phyloP scores from a whole-genome alignment of 2,113 vertebrate species.

The Sander vitreus region DNA sequence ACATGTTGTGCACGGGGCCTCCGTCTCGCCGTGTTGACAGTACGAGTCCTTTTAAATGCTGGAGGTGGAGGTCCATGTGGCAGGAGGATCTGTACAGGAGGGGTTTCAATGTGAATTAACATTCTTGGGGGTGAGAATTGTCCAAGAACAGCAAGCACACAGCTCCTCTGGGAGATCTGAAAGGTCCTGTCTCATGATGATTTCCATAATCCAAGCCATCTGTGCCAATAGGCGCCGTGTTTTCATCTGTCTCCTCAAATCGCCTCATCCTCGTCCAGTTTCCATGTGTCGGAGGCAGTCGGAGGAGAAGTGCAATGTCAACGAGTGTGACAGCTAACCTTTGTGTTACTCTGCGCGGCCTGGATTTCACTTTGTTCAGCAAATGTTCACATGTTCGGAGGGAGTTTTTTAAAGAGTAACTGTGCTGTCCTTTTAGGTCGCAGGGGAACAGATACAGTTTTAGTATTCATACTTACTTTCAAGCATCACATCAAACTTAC shows the following conservation, averaged over 20 bases:
- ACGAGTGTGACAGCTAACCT: slow-evolving; percentile 46
- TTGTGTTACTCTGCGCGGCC: neutral
- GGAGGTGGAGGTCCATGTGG: slow-evolving; percentile 37
- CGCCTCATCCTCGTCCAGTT: slow-evolving; percentile 34
- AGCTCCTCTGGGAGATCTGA: slow-evolving; percentile 74
- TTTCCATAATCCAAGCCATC: slow-evolving; percentile 84
- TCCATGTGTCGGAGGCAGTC: slow-evolving; percentile 40
- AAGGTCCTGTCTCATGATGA: slow-evolving; percentile 75
- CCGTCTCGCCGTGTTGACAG: slow-evolving; percentile 68
- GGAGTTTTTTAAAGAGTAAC: neutral
- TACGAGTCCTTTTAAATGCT: slow-evolving; percentile 62
- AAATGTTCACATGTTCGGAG: neutral
- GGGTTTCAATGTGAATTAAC: slow-evolving; percentile 67
- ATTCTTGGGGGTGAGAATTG: slow-evolving; percentile 77
- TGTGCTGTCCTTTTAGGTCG: neutral
- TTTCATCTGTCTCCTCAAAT: slow-evolving; percentile 75
- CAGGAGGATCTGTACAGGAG: slow-evolving; percentile 40
- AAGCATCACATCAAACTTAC: neutral
- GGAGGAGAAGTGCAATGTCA: slow-evolving; percentile 35
- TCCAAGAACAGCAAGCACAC: slow-evolving; percentile 82
- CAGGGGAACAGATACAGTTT: no score
- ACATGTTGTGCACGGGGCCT: slow-evolving; percentile 47
- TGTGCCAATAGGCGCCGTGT: slow-evolving; percentile 81
- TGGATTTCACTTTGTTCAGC: slow-evolving; percentile 19
- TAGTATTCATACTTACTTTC: no score